A percentile compares a stretch with the other conserved stretches of the same genome.
Evolutionary conservation across 2,888 invertebrate species (phyloP).

Genomic region (Eristalinus aeneus): DNA sequence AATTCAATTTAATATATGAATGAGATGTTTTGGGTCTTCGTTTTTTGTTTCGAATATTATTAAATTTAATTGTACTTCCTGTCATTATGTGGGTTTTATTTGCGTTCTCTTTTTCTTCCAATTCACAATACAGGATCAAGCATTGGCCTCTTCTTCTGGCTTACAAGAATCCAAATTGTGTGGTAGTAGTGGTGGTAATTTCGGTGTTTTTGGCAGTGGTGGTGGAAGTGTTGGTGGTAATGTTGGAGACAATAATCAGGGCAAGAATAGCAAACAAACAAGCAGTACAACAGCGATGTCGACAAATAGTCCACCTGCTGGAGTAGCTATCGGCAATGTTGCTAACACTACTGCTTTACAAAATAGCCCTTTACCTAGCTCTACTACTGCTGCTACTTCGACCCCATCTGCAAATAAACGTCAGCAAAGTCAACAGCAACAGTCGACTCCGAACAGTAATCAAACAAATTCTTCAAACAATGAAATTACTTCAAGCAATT

Average conservation of each 20-base stretch:
- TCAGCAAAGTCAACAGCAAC: conserved; percentile 71
- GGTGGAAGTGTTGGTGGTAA: conserved; percentile 46
- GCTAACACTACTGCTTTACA: conserved; percentile 35
- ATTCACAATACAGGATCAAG: conserved; percentile 73
- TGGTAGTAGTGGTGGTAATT: conserved; percentile 56
- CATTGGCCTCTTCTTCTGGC: conserved; percentile 73
- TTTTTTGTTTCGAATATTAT: conserved; percentile 16
- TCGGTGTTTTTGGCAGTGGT: conserved; percentile 45
- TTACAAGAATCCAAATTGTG: conserved; percentile 73
- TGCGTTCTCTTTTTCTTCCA: conserved; percentile 68
- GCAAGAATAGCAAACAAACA: conserved; percentile 70
- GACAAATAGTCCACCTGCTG: conserved; percentile 68
- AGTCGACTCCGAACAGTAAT: conserved; percentile 54
- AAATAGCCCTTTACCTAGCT: conserved; percentile 55
- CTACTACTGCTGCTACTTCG: conserved; percentile 44
- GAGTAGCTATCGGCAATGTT: conserved; percentile 43
- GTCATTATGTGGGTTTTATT: conserved; percentile 63
- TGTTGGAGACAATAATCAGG: conserved; percentile 62
- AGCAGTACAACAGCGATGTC: conserved; percentile 64
- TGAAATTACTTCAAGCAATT: conserved; percentile 58
- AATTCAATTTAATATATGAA: neutral
- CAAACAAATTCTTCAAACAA: conserved; percentile 61
- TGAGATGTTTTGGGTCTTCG: conserved; percentile 8
- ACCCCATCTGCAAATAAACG: conserved; percentile 61
- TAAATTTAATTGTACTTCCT: conserved; percentile 42